Base-by-base conservation (phyloP, 1,140 invertebrate species). In the Danaus plexippus region DNA sequence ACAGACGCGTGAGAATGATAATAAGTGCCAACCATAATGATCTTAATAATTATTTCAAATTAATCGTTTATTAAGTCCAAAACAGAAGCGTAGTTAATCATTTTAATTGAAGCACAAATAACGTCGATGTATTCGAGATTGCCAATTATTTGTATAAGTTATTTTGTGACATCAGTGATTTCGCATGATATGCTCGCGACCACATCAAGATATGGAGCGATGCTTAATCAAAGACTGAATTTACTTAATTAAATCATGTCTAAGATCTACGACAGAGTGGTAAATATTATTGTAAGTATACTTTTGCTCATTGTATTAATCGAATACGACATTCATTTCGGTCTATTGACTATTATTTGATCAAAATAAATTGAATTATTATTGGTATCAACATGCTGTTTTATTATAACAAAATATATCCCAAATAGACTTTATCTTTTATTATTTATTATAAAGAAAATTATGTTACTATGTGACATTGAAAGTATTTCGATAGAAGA, bases 201-300 rank as follows among this genome's bases (percentile, higher is more conserved):
- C 52, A 46, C 47, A 43, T 53, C 11, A 59, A 52, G 45, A 54
- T 54, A 42, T 56, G 46, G 57, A 55, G 63, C 59, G 55, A 71
- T 76, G 77, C 78, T 81, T 86, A 81, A 77, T 61, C 55, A 75
- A 87, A 87, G 83, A 87, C 83, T 87, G 83, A 86, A 82, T 80
- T 77, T 78, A 78, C 73, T 75, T 74, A 72, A 73, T 66, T 77
- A 75, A 72, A 67, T 64, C 71, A 68, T 74, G 65, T 67, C 47
- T 61, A 51, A 44, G 56, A 64, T 57, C 59, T 67, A 66, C 59
- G 58, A 54, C 59, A 66, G 57, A 66, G 63, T 77, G 61, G 66
- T 69, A 66, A 59, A 63, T 68, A 44, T 52, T 52, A 63, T 62
- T 61, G 66, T 75, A 71, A 70, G 64, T 71, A 61, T 32, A 73